Base-by-base conservation (phyloP, 2,888 invertebrate species). In the Thecophora atra region DNA sequence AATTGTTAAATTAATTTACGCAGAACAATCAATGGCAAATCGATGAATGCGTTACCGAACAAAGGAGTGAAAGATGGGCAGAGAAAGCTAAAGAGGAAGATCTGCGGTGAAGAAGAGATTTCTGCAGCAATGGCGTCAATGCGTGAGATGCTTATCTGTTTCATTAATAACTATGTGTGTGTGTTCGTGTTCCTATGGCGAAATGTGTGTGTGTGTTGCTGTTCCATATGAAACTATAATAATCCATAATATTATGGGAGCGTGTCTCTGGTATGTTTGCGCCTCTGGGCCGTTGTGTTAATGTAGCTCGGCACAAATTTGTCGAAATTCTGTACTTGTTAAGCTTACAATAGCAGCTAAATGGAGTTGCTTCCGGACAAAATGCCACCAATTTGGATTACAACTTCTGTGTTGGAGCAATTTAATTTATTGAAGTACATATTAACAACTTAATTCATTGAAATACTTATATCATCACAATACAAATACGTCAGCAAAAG, bases 341-440 rank as follows among this genome's bases (percentile, higher is more conserved):
- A 24, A 13, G 54, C 8, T 56, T 30, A 67, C 51, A 51, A 58
- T 66, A 67, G 75, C 74, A 75, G 75, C 71, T 73, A 72, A 73
- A 54, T 75, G 73, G 3, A 47, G 56, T 69, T 68, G 67, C 60
- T 72, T 69, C 62, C 73, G 73, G 74, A 73, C 75, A 74, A 74
- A 77, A 75, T 75, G 78, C 76, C 76, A 79, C 78, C 81, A 80
- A 81, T 80, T 81, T 77, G 78, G 77, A 81, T 80, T 77, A 79
- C 76, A 77, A 79, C 80, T 76, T 76, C 80, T 80, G 77, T 71
- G 69, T 78, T 72, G 54, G 42, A 44, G 26, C 54, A 68, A 52
- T 72, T 72, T 72, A n/a, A n/a, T n/a, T n/a, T n/a, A n/a, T n/a
- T n/a, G n/a, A n/a, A n/a, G n/a, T n/a, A n/a, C n/a, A n/a, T n/a